Conservation (phyloP, 2,797 vertebrate genomes). For the Notoglanidium macrostoma region DNA sequence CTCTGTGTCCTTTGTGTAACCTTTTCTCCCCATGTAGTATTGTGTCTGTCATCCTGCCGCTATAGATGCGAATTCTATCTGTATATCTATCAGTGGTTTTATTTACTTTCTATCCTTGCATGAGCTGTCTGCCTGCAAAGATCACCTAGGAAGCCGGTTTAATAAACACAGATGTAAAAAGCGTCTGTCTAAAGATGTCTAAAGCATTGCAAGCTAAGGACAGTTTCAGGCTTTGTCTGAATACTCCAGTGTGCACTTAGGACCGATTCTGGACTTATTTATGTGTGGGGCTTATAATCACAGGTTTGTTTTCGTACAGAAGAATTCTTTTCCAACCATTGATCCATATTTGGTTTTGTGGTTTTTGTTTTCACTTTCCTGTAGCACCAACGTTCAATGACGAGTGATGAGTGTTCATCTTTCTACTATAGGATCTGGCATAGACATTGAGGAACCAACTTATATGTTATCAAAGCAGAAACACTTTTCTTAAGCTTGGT, state of each 20-base stretch:
- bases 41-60: background rate
- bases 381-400: background rate
- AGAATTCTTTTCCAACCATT: background rate
- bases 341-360: background rate
- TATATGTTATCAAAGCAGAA: background rate
- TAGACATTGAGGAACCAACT: background rate
- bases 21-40: background rate
- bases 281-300: background rate
- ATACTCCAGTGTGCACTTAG: background rate
- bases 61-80: background rate
- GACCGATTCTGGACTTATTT: background rate
- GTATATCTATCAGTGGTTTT: background rate
- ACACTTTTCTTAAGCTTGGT: background rate
- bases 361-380: background rate
- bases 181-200: background rate
- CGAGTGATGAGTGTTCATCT: background rate
- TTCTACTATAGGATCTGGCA: background rate
- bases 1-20: slow-evolving; percentile 15
- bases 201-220: background rate
- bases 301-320: background rate
- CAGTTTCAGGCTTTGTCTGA: no score
- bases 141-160: background rate
- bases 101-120: background rate
- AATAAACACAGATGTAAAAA: background rate
- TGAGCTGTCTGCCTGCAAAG: background rate